Conservation (phyloP, 2,888 invertebrate species). For the Parnassius mnemosyne region DNA sequence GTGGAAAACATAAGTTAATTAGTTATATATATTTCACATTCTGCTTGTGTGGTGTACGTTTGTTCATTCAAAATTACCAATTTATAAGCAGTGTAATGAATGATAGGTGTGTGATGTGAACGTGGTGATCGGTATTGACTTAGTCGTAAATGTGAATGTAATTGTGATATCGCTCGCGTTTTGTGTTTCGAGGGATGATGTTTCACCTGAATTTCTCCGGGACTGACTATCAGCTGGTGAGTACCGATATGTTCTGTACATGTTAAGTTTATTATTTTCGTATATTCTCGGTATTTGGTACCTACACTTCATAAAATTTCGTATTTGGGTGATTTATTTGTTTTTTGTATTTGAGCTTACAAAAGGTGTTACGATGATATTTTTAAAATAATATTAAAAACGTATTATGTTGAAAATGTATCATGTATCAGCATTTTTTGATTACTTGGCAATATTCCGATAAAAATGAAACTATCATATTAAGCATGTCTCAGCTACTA, state of each 20-base stretch:
- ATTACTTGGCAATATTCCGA: too few relatives aligned
- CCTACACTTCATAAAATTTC: too few relatives aligned
- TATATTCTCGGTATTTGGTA: too few relatives aligned
- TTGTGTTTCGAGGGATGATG: constrained; percentile 50
- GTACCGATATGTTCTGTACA: constrained; percentile 19
- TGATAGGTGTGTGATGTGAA: constrained; percentile 46
- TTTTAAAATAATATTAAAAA: too few relatives aligned
- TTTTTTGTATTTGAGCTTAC: background rate
- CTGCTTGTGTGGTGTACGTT: constrained; percentile 33
- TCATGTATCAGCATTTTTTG: too few relatives aligned
- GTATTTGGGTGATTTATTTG: background rate
- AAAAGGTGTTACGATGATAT: background rate
- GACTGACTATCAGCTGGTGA: constrained; percentile 45
- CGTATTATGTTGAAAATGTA: too few relatives aligned
- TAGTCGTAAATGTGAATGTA: constrained; percentile 35
- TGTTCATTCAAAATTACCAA: constrained; percentile 27
- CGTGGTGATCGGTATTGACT: constrained; percentile 35
- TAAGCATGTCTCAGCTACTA: too few relatives aligned
- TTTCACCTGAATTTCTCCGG: constrained; percentile 33
- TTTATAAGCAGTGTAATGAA: constrained; percentile 39
- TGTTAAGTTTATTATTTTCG: background rate
- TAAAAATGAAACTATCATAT: too few relatives aligned
- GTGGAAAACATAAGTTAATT: constrained; percentile 55
- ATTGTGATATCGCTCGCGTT: constrained; percentile 45
- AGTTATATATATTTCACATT: constrained; percentile 34